Base-by-base conservation (phyloP, 2,113 vertebrate genomes). In the Psilopsiagon aurifrons region DNA sequence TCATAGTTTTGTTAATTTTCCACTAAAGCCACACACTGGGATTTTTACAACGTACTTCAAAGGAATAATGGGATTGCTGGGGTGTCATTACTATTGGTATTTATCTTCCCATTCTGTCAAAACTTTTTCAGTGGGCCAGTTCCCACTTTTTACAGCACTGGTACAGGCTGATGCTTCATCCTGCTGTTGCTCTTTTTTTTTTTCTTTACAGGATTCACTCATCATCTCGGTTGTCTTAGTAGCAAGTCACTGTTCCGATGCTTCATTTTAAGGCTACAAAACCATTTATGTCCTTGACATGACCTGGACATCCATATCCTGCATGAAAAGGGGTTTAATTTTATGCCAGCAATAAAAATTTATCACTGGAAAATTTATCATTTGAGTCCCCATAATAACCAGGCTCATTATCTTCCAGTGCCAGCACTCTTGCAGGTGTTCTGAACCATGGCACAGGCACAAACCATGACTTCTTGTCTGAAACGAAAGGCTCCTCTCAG, bases 261-360 rank as follows among this genome's bases (percentile, higher is more conserved):
- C 57, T 88, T 57, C 51, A 66, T 76, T 91, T 90, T 64, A 92
- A 63, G 63, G 70, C 54, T 86, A 79, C 41, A 77, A 94, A 92
- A 85, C 43, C 41, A 52, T 60, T 44, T 3, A 0, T 44, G 54
- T 63, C 69, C 63, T 92, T 94, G 73, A 81, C 62, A 44, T 83
- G 57, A 78, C 75, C 81, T 70, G 91, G 44, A 71, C 68, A 89
- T 28, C 49, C 15, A 11, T 24, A 92, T 51, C 67, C 51, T 68
- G 22, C 84, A 80, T 31, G 33, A 92, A 88, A 94, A 88, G 33
- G 57, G 86, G 71, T 95, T 95, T 92, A 88, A 90, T 96, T 92
- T 96, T 80, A 91, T 35, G 54, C 79, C 86, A 90, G 88, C 83
- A 88, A 89, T 95, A 90, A 92, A 97, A 92, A 93, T 9, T 74